Evolutionary conservation across 2,888 invertebrate genomes (phyloP).

Genomic region (Xanthorhoe designata): DNA sequence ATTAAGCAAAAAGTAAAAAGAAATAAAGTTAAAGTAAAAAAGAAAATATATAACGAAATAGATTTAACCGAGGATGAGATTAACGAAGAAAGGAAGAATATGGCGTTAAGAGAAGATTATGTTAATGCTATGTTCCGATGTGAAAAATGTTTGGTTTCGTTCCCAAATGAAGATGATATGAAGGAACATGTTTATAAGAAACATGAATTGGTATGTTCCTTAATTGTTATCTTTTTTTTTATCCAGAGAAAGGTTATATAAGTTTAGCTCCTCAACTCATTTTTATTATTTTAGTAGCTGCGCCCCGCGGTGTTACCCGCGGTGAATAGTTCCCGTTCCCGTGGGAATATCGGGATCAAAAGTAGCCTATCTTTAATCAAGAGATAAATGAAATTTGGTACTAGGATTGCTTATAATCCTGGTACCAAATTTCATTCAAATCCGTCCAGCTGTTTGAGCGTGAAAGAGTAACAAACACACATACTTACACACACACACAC

Average conservation of each 20-base stretch:
- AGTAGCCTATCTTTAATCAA: too few relatives aligned
- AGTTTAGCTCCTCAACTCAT: neutral
- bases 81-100: slow-evolving; percentile 57
- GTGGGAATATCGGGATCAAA: too few relatives aligned
- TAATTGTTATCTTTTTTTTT: too few relatives aligned
- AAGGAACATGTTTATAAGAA: slow-evolving; percentile 66
- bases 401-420: too few relatives aligned
- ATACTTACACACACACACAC: too few relatives aligned
- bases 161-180: slow-evolving; percentile 72
- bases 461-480: too few relatives aligned
- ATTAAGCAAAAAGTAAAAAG: slow-evolving; percentile 17
- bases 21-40: slow-evolving; percentile 43
- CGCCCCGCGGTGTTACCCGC: too few relatives aligned
- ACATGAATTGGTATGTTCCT: slow-evolving; percentile 65
- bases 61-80: slow-evolving; percentile 60
- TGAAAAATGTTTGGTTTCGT: slow-evolving; percentile 64
- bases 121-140: slow-evolving; percentile 73
- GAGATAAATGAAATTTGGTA: too few relatives aligned
- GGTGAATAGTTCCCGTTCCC: too few relatives aligned
- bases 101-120: slow-evolving; percentile 62
- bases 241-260: neutral
- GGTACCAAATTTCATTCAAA: too few relatives aligned
- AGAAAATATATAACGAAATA: slow-evolving; percentile 56
- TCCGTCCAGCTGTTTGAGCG: too few relatives aligned
- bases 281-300: too few relatives aligned